Evolutionary conservation across 2,888 invertebrate species (phyloP), one percentile per base, ranked within the genome.

Genomic region (Meiosimyza platycephala): DNA sequence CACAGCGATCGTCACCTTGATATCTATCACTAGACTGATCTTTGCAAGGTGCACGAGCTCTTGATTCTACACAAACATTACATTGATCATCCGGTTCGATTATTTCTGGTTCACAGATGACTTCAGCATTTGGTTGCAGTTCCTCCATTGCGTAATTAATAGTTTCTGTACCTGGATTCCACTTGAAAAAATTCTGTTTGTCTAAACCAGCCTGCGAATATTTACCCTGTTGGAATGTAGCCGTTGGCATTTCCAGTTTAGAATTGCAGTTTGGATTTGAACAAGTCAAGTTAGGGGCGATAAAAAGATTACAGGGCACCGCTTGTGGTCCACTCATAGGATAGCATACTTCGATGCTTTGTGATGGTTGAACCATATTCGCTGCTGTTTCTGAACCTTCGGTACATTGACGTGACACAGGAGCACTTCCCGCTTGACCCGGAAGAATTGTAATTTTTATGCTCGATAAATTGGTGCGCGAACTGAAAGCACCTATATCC

Each of bases 401-500:
- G 15, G 16, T 59, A 18, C 28, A 52, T 0, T 51, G 47, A 3
- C 52, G 68, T 11, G 67, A 50, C 13, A 15, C 18, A 12, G 47
- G 47, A 12, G 52, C 67, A n/a, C 72, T 65, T 33, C 55, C 47
- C 5, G 47, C 67, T 54, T 66, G 59, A 33, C 63, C 54, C 1
- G 73, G 69, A 9, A 69, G 60, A n/a, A 69, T 72, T 12, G 70
- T 71, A 16, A 74, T 63, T 33, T 72, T 70, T 16, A 75, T 60
- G 11, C 64, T 59, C 3, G 70, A 70, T 11, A 70, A 63, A 54
- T 70, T 70, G 18, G 63, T 70, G n/a, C 62, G 62, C 18, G 75
- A 71, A 51, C 65, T 71, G 54, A 73, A 75, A 1, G 74, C 72
- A 5, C 66, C 59, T 13, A 51, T 66, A 33, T 75, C 72, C 15